Evolutionary conservation across 2,797 vertebrate genomes (phyloP).

Genomic region (Centropyge bicolor): DNA sequence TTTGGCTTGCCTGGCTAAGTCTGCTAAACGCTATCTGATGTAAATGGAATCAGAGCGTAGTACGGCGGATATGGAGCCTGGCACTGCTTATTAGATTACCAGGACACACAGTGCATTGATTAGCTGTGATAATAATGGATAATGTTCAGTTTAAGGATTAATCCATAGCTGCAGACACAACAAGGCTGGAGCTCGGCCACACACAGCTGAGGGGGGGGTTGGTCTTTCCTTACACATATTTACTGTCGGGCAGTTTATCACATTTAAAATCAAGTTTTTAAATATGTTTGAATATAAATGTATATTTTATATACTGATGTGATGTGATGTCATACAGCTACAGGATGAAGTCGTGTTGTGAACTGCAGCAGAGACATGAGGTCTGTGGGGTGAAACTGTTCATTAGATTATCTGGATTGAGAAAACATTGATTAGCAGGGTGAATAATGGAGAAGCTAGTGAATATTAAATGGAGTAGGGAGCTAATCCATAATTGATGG

Average conservation of each 20-base stretch:
- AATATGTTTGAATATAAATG: not conserved
- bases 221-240: too few species aligned
- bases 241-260: not conserved
- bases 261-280: not conserved
- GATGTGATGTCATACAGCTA: constrained; percentile 2
- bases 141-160: constrained; percentile 56
- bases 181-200: constrained; percentile 16
- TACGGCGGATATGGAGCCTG: constrained; percentile 29
- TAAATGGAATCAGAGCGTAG: constrained; percentile 50
- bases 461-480: constrained; percentile 36
- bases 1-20: constrained; percentile 31
- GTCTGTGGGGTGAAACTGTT: constrained; percentile 34
- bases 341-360: constrained; percentile 2
- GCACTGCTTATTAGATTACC: constrained; percentile 61
- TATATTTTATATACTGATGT: not conserved
- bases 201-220: not conserved
- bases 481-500: constrained; percentile 58
- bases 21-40: constrained; percentile 61
- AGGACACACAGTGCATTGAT: constrained; percentile 59
- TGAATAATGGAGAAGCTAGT: constrained; percentile 34
- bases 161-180: constrained; percentile 55
- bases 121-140: constrained; percentile 61
- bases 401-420: constrained; percentile 38
- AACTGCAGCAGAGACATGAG: constrained; percentile 12
- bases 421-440: constrained; percentile 43